Conservation (phyloP, 2,888 invertebrate genomes). For the Xylophagus ater region DNA sequence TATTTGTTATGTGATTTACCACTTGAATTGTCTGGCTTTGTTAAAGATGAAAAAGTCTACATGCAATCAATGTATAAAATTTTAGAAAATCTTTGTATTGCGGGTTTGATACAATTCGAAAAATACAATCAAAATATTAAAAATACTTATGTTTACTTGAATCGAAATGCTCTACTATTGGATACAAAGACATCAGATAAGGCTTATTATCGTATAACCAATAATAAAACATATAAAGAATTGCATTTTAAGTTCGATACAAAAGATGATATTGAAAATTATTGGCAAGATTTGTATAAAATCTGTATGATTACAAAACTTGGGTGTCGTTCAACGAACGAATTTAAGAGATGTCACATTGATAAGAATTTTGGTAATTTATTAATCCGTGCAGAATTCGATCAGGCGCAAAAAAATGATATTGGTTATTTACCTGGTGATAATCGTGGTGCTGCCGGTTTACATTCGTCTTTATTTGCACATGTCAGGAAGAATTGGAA, state of each 20-base stretch:
- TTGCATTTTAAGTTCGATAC: conserved; percentile 45
- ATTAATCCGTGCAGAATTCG: conserved; percentile 4
- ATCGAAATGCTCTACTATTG: conserved; percentile 46
- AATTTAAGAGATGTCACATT: not conserved
- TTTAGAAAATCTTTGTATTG: conserved; percentile 48
- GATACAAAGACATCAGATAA: conserved; percentile 54
- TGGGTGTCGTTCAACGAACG: conserved; percentile 23
- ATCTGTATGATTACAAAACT: conserved; percentile 56
- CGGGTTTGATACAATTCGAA: conserved; percentile 57
- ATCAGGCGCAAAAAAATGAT: conserved; percentile 38
- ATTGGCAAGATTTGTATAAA: conserved; percentile 58
- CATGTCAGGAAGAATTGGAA: conserved; percentile 56
- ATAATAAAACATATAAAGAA: conserved; percentile 45
- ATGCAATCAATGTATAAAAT: conserved; percentile 40
- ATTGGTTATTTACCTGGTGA: conserved; percentile 59
- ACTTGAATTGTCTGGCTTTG: conserved; percentile 22
- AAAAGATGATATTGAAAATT: conserved; percentile 46
- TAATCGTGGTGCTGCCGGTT: conserved; percentile 54
- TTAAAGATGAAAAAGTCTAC: conserved; percentile 20
- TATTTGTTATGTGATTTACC: conserved; percentile 53
- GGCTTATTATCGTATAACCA: conserved; percentile 49
- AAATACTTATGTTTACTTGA: conserved; percentile 53
- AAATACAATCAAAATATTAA: not conserved
- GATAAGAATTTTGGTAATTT: not conserved
- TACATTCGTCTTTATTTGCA: conserved; percentile 57